Conservation (phyloP, 2,888 invertebrate genomes). For the Aspidapion aeneum region DNA sequence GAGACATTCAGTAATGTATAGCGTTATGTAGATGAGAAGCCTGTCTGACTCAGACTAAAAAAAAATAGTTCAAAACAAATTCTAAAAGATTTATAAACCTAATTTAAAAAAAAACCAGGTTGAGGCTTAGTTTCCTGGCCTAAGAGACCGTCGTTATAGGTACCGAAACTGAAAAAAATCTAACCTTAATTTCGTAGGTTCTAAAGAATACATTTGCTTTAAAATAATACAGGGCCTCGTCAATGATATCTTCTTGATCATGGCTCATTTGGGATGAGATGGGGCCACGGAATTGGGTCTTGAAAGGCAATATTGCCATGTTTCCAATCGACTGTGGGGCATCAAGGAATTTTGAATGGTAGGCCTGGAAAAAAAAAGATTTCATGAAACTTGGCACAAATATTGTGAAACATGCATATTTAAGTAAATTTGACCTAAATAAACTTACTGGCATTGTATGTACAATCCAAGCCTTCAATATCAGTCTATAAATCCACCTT, state of each 20-base stretch:
- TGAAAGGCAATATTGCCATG: conserved; percentile 87
- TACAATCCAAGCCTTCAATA: background rate
- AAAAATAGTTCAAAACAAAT: conserved; percentile 18
- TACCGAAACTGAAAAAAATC: background rate
- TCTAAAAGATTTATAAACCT: background rate
- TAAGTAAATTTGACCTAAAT: background rate
- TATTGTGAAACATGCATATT: background rate
- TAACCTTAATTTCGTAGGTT: conserved; percentile 96
- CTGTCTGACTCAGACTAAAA: conserved; percentile 93
- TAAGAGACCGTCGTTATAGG: too few relatives aligned
- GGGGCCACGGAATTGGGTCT: conserved; percentile 90
- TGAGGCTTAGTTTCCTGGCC: background rate
- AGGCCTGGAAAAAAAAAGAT: conserved; percentile 77
- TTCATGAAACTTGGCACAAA: background rate
- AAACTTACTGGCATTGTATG: background rate
- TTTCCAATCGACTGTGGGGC: conserved; percentile 79
- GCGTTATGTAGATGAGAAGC: conserved; percentile 93
- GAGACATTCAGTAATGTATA: conserved; percentile 97
- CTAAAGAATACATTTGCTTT: conserved; percentile 99
- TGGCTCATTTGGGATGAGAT: conserved; percentile 72
- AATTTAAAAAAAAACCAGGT: conserved; percentile 4
- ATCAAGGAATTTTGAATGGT: conserved; percentile 87
- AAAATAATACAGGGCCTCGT: conserved; percentile 95
- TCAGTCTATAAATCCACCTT: background rate
- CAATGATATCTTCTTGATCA: conserved; percentile 77